Conservation (phyloP, 2,797 vertebrate genomes). For the Danio jaintianensis region DNA sequence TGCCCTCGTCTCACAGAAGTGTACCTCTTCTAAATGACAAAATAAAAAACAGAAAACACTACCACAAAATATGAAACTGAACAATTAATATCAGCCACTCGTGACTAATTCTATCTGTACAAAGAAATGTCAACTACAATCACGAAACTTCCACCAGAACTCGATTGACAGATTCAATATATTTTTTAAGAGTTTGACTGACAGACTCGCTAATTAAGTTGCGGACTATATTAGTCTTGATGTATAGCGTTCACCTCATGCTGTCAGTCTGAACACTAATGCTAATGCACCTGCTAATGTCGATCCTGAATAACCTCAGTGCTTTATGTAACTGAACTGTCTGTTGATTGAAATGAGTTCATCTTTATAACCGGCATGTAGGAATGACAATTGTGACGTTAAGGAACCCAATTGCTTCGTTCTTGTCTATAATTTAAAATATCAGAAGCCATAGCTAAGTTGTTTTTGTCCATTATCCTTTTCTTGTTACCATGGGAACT, state of each 20-base stretch:
- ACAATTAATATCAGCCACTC: background rate
- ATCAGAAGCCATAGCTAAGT: conserved; percentile 30
- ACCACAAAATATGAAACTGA: background rate
- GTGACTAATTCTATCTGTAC: background rate
- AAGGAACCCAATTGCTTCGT: conserved; percentile 14
- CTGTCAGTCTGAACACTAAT: conserved; percentile 17
- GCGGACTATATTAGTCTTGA: background rate
- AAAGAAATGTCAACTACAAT: background rate
- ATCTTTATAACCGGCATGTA: background rate
- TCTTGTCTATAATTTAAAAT: conserved; percentile 46
- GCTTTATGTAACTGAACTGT: conserved; percentile 19
- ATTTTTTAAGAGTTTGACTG: background rate
- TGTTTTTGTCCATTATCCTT: conserved; percentile 33
- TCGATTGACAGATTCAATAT: background rate
- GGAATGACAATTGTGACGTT: conserved; percentile 8
- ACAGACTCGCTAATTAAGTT: conserved; percentile 23
- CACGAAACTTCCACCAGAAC: background rate
- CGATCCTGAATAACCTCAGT: background rate
- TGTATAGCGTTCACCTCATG: conserved; percentile 11
- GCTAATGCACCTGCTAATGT: conserved; percentile 11
- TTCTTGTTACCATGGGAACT: conserved; percentile 59
- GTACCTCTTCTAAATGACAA: background rate
- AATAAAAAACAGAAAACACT: background rate
- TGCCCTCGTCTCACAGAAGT: background rate
- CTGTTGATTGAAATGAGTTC: conserved; percentile 14